These are phyloP conservation scores for Solenopsis fugax DNA, from an alignment of 1,140 invertebrate species.

Conservation along the genomic window DNA sequence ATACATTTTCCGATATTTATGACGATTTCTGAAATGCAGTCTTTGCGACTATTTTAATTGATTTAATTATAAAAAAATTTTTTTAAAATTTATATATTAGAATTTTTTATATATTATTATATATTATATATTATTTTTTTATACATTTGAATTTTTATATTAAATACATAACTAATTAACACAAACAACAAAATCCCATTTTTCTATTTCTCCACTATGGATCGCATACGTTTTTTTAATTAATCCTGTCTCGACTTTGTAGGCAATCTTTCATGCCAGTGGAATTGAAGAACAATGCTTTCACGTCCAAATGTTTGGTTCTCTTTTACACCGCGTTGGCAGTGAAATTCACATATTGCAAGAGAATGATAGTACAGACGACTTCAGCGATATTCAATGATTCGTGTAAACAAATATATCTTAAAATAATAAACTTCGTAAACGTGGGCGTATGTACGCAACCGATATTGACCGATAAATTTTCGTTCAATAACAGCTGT, in stretches of 20 bases:
- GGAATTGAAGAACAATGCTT: conserved; percentile 4
- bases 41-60: not conserved
- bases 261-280: not conserved
- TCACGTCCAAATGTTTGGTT: not conserved
- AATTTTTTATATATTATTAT: too few relatives aligned
- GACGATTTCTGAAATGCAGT: not conserved
- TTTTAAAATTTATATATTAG: too few relatives aligned
- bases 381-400: conserved; percentile 24
- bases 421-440: conserved; percentile 59
- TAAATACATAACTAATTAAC: not conserved
- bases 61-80: not conserved
- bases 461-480: conserved; percentile 44
- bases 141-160: not conserved
- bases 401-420: conserved; percentile 27
- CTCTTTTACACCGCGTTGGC: not conserved
- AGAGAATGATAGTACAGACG: not conserved
- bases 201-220: conserved; percentile 7
- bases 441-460: not conserved
- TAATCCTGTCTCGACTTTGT: not conserved
- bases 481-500: conserved; percentile 36
- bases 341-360: not conserved
- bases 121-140: not conserved
- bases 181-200: not conserved
- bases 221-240: not conserved
- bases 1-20: not conserved